Evolutionary conservation across 2,113 vertebrate species (phyloP), one percentile per base, ranked within the genome.

Genomic region (Protobothrops mucrosquamatus): DNA sequence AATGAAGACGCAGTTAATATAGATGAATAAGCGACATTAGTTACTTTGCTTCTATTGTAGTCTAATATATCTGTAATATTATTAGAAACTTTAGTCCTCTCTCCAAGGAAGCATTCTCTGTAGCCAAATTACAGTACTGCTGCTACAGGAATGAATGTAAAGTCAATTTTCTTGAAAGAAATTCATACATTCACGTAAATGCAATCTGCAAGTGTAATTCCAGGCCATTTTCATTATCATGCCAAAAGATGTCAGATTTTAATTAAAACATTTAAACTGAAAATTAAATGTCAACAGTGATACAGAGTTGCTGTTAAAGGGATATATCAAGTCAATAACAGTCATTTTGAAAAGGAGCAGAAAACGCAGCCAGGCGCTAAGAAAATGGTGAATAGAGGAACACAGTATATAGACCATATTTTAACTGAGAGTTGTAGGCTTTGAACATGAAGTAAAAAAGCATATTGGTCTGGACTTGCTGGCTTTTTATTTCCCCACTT

Each of bases 181-280:
- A 94, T 91, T 94, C 0, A 90, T 92, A 94, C 92, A 94, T 15
- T 69, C 89, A 94, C 52, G 52, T 87, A 9, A 92, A 56, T 92
- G 95, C 39, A 92, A 26, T 88, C 55, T 93, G 81, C 86, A 48
- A 64, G 15, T 91, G 2, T 91, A 93, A 93, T 92, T 95, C n/a
- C 86, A 93, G 91, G 90, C 90, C 92, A 54, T 59, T 91, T 94
- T 95, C 93, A 92, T 95, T 96, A 95, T 97, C 93, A 95, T 8
- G 89, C n/a, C 88, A 94, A 96, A 61, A 91, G 55, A 95, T 94
- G 46, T 91, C 94, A 86, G 24, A 94, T 96, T 96, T 97, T 95
- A 96, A 95, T 96, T 96, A 95, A 95, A 96, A 92, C 89, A 18
- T 85, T 97, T 96, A 94, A 94, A 94, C 93, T 93, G 88, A 96